phyloP scores from a whole-genome alignment of 2,888 invertebrate species.

The Euclidia mi region DNA sequence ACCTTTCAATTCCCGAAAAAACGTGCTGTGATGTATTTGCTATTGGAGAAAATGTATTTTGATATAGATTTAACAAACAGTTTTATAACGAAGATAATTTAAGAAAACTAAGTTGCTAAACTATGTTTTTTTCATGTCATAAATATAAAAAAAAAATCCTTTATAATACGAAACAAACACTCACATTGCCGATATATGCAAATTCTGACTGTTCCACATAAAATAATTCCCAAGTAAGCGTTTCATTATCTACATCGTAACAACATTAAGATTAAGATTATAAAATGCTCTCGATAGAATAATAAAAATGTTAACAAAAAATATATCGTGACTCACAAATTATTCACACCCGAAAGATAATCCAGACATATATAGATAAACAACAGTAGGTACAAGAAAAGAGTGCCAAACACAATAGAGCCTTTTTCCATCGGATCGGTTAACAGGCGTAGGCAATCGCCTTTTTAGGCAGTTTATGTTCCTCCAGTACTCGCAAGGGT shows the following conservation, averaged over 20 bases:
- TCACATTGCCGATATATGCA: no score
- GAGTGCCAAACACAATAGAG: conserved; percentile 73
- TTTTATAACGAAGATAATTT: no score
- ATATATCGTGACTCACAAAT: conserved; percentile 43
- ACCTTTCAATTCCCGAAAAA: no score
- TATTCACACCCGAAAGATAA: conserved; percentile 57
- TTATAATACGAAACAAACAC: no score
- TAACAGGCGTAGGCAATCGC: conserved; percentile 72
- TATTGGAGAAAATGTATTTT: no score
- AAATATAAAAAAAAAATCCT: no score
- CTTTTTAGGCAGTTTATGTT: conserved; percentile 78
- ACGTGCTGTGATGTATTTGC: no score
- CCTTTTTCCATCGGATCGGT: conserved; percentile 66
- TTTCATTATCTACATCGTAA: background rate
- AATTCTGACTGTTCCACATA: no score
- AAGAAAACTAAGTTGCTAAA: no score
- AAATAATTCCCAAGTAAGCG: background rate
- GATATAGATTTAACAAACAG: no score
- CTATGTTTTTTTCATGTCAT: no score
- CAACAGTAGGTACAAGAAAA: conserved; percentile 68
- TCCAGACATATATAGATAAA: conserved; percentile 61
- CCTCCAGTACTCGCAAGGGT: conserved; percentile 59
- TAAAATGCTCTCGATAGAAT: background rate
- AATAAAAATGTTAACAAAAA: conserved; percentile 30
- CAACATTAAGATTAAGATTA: background rate